phyloP scores from a whole-genome alignment of 2,113 vertebrate genomes.

The Ceyx cyanopectus region DNA sequence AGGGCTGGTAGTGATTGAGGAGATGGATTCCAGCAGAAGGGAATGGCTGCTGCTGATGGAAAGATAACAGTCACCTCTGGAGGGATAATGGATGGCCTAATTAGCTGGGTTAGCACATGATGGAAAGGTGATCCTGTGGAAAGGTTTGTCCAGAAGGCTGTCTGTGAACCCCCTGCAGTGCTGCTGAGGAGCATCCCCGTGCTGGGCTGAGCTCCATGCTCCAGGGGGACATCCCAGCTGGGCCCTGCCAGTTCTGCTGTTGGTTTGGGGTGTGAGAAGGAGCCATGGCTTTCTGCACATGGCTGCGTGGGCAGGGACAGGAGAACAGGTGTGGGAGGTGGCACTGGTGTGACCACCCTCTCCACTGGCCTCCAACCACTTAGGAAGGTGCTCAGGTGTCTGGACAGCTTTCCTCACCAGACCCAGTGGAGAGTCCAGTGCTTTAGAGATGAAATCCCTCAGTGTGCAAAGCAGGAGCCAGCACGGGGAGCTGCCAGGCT shows the following conservation, averaged over 20 bases:
- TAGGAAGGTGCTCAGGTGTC: background rate
- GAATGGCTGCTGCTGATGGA: slow-evolving; percentile 56
- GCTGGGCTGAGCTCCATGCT: background rate
- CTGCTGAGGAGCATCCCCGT: background rate
- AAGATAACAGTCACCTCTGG: slow-evolving; percentile 50
- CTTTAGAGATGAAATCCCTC: background rate
- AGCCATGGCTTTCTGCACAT: fast-evolving
- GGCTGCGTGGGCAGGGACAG: fast-evolving
- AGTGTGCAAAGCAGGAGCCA: background rate
- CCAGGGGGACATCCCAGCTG: background rate
- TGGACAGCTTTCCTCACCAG: fast-evolving
- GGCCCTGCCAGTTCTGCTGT: fast-evolving
- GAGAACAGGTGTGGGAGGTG: background rate
- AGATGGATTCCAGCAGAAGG: slow-evolving; percentile 55
- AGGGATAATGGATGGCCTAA: slow-evolving; percentile 50
- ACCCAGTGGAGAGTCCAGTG: background rate
- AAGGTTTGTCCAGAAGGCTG: background rate
- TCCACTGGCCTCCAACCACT: fast-evolving
- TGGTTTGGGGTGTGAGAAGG: background rate
- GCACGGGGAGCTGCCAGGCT: slow-evolving; percentile 6
- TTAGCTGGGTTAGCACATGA: slow-evolving; percentile 40
- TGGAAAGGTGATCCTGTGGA: slow-evolving; percentile 62
- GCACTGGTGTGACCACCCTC: background rate
- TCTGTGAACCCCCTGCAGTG: background rate
- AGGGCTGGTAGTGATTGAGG: background rate